phyloP scores from a whole-genome alignment of 30 jellyfish, hydroid and myxozoan species.

The Turritopsis rubra region DNA sequence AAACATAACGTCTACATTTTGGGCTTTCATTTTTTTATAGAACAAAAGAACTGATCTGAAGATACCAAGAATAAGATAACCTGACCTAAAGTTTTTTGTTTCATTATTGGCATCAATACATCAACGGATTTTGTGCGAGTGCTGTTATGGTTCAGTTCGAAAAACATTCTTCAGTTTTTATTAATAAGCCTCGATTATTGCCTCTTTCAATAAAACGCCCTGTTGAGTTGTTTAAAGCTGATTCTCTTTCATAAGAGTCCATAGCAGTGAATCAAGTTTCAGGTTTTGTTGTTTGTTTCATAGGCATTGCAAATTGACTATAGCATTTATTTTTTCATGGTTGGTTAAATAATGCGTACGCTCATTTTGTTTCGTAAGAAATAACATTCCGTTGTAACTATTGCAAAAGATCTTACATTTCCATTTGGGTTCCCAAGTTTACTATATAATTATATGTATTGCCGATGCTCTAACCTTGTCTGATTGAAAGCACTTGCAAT shows the following conservation, averaged over 20 bases:
- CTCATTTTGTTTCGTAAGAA: neutral
- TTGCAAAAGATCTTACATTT: neutral
- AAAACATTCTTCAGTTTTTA: neutral
- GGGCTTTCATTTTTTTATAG: neutral
- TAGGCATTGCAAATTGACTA: neutral
- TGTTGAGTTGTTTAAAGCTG: neutral
- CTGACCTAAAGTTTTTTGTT: neutral
- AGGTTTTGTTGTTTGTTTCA: no score
- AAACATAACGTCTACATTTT: neutral
- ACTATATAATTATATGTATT: neutral
- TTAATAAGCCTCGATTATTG: neutral
- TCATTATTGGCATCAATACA: neutral
- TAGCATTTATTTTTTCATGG: neutral
- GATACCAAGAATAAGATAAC: neutral
- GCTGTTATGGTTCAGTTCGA: neutral
- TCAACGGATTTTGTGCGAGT: neutral
- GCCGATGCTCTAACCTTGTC: neutral
- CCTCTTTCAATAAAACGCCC: neutral
- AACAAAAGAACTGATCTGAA: neutral
- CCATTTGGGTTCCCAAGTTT: neutral
- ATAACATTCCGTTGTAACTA: neutral
- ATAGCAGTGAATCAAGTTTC: neutral
- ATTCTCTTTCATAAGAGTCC: neutral
- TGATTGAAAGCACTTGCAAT: neutral
- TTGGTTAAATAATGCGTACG: neutral